Evolutionary conservation across 23 tunicate genomes (phyloP).

Genomic region (Oikopleura dioica): DNA sequence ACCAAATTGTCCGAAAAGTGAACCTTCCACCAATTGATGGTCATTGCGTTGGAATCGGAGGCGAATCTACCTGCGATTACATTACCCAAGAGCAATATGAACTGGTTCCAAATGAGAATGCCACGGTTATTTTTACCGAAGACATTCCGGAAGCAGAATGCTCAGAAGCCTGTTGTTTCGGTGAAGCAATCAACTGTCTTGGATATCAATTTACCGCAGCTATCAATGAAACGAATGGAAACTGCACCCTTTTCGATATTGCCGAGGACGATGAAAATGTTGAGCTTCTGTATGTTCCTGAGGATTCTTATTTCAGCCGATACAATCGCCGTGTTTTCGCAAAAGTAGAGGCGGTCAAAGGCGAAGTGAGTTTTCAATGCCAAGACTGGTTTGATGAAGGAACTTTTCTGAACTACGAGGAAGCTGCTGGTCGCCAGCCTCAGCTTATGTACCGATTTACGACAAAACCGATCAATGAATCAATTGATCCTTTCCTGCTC

Average conservation of each 20-base stretch:
- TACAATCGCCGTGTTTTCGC: background rate
- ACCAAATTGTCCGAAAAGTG: background rate
- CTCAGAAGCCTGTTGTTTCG: background rate
- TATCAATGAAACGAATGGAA: background rate
- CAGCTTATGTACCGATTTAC: slow-evolving; percentile 58
- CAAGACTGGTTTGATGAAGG: slow-evolving; percentile 90
- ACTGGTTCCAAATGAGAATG: background rate
- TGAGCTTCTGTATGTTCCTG: background rate
- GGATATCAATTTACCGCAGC: background rate
- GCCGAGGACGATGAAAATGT: background rate
- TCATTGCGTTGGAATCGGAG: background rate
- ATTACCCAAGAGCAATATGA: background rate
- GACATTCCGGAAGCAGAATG: background rate
- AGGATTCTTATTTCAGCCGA: background rate
- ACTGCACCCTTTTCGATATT: background rate
- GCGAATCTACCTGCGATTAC: background rate
- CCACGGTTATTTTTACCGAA: background rate
- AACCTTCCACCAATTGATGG: background rate
- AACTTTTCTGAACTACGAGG: slow-evolving; percentile 23
- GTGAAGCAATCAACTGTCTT: background rate
- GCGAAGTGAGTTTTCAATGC: slow-evolving; percentile 50
- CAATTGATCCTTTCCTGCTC: slow-evolving; percentile 31
- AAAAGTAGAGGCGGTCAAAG: background rate
- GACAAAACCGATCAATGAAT: slow-evolving; percentile 34
- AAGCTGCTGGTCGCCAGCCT: slow-evolving; percentile 27